Evolutionary conservation across 2,113 vertebrate genomes (phyloP).

Genomic region (Cettia cetti): DNA sequence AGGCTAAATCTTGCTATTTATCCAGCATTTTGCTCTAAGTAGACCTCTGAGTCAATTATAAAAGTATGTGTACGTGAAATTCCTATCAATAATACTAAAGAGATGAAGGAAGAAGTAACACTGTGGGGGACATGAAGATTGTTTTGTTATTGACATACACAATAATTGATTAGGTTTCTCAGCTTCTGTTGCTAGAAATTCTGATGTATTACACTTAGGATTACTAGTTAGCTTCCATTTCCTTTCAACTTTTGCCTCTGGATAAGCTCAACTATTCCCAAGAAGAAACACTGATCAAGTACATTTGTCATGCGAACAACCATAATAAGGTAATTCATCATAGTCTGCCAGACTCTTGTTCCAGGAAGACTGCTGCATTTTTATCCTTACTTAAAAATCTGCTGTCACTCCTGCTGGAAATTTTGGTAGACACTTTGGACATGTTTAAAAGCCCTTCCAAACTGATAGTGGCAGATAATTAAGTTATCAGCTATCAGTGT

Average conservation of each 20-base stretch:
- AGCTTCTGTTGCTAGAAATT: slow-evolving; percentile 50
- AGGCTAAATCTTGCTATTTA: neutral
- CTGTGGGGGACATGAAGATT: neutral
- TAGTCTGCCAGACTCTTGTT: slow-evolving; percentile 75
- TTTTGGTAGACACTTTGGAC: slow-evolving; percentile 74
- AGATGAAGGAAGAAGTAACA: slow-evolving; percentile 11
- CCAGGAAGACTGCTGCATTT: slow-evolving; percentile 73
- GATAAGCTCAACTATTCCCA: slow-evolving; percentile 77
- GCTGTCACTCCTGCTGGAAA: slow-evolving; percentile 71
- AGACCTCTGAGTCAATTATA: neutral
- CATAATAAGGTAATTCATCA: slow-evolving; percentile 83
- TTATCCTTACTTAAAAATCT: slow-evolving; percentile 76
- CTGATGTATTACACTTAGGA: slow-evolving; percentile 62
- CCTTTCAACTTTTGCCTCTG: slow-evolving; percentile 75
- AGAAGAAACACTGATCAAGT: slow-evolving; percentile 78
- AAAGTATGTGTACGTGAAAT: neutral
- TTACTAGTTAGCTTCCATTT: slow-evolving; percentile 71
- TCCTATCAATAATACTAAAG: slow-evolving; percentile 8
- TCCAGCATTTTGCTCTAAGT: neutral
- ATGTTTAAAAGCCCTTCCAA: slow-evolving; percentile 74
- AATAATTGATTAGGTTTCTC: slow-evolving; percentile 57
- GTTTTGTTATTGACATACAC: slow-evolving; percentile 53
- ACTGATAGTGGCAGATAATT: slow-evolving; percentile 77
- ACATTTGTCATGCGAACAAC: slow-evolving; percentile 77
- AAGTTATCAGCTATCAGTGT: slow-evolving; percentile 66